phyloP scores from a whole-genome alignment of 2,888 invertebrate genomes.

The Patella depressa region DNA sequence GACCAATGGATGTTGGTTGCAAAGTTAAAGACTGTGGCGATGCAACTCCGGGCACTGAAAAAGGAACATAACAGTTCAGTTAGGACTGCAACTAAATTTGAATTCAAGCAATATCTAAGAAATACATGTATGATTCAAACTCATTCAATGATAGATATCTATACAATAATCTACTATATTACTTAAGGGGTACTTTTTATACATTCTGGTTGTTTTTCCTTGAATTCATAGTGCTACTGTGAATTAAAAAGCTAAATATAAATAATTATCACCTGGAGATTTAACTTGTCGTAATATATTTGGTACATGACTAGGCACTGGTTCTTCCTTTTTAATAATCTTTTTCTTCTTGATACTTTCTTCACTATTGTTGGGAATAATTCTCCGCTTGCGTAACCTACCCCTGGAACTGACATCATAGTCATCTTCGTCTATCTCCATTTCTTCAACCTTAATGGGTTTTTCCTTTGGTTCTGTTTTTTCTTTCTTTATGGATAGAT shows the following conservation, averaged over 20 bases:
- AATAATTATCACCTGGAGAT: not conserved
- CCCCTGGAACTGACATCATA: slow-evolving; percentile 64
- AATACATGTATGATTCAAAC: too few relatives aligned
- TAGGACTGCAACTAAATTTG: too few relatives aligned
- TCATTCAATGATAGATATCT: too few relatives aligned
- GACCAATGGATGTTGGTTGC: slow-evolving; percentile 4
- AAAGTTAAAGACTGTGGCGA: not conserved
- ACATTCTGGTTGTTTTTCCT: too few relatives aligned
- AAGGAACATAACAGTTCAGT: too few relatives aligned
- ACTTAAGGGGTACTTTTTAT: too few relatives aligned
- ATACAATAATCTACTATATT: too few relatives aligned
- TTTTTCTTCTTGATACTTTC: slow-evolving; percentile 55
- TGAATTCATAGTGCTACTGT: too few relatives aligned
- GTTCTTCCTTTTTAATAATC: slow-evolving; percentile 33
- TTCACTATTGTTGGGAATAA: slow-evolving; percentile 65
- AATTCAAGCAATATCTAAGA: too few relatives aligned
- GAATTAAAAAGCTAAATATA: not conserved
- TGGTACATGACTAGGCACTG: slow-evolving; percentile 20
- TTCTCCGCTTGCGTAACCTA: slow-evolving; percentile 58
- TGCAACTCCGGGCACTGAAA: not conserved
- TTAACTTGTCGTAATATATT: slow-evolving; percentile 29
- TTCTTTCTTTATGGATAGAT: slow-evolving; percentile 17
- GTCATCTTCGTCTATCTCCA: slow-evolving; percentile 43
- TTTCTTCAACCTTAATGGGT: not conserved
- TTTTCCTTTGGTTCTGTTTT: not conserved